Evolutionary conservation across 2,888 invertebrate species (phyloP).

Genomic region (Cartodere bifasciata): DNA sequence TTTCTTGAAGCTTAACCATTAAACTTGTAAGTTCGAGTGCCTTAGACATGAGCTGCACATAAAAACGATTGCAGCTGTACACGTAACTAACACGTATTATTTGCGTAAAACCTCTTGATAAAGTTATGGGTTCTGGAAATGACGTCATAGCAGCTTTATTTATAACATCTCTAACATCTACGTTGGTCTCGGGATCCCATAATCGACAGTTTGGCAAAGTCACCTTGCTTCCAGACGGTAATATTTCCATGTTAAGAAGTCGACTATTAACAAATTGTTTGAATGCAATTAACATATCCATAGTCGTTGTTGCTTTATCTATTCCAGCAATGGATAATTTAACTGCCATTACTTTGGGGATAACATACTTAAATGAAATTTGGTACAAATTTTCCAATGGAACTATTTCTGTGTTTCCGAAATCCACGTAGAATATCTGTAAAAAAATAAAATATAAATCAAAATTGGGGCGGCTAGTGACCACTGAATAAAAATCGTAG

Average conservation of each 20-base stretch:
- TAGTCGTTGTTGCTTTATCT: conserved; percentile 38
- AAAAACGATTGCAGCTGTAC: conserved; percentile 60
- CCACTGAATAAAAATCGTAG: too few species aligned
- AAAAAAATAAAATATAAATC: too few species aligned
- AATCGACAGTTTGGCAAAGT: conserved; percentile 65
- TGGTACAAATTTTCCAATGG: conserved; percentile 59
- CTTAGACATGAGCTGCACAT: conserved; percentile 53
- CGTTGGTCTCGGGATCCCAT: conserved; percentile 40
- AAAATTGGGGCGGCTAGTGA: too few species aligned
- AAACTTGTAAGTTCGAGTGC: conserved; percentile 47
- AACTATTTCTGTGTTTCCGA: conserved; percentile 64
- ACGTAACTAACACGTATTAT: conserved; percentile 51
- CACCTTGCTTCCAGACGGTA: conserved; percentile 55
- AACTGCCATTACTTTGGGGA: conserved; percentile 62
- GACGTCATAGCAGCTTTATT: conserved; percentile 27
- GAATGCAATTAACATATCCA: conserved; percentile 58
- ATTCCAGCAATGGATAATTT: conserved; percentile 61
- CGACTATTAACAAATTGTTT: conserved; percentile 52
- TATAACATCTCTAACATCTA: conserved; percentile 47
- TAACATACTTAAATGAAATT: conserved; percentile 58
- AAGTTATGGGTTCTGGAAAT: conserved; percentile 27
- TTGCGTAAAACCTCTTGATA: conserved; percentile 31
- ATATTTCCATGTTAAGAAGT: conserved; percentile 50
- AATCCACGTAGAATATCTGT: conserved; percentile 63
- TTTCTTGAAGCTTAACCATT: conserved; percentile 51